These are phyloP conservation scores for Thalassophryne amazonica DNA, from an alignment of 2,797 vertebrate species.

Conservation along the genomic window DNA sequence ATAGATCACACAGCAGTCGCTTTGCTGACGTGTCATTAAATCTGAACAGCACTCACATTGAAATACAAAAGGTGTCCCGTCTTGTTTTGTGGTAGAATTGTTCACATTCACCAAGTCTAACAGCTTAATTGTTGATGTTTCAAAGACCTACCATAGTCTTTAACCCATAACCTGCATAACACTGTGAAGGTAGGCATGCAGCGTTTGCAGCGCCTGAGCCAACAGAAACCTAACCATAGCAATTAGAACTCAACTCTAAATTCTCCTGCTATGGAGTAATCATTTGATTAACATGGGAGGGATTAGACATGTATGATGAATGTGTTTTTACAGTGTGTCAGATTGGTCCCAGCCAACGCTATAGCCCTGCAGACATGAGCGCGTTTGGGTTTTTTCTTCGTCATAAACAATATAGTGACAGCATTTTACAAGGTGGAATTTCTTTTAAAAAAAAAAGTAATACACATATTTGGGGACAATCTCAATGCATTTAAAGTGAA, in stretches of 20 bases:
- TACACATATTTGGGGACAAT: not conserved
- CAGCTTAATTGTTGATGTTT: slow-evolving; percentile 67
- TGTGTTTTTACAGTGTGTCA: slow-evolving; percentile 64
- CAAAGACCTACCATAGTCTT: slow-evolving; percentile 51
- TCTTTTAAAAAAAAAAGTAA: slow-evolving; percentile 2
- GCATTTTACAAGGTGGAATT: slow-evolving; percentile 29
- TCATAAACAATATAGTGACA: slow-evolving; percentile 50
- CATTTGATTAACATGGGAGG: slow-evolving; percentile 72
- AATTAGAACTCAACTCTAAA: slow-evolving; percentile 70
- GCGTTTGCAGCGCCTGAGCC: slow-evolving; percentile 69
- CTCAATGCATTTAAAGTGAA: no score
- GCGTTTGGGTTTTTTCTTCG: slow-evolving; percentile 55
- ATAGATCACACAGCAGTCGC: slow-evolving; percentile 47
- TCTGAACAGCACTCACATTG: slow-evolving; percentile 12
- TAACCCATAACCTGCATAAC: slow-evolving; percentile 42
- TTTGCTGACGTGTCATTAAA: slow-evolving; percentile 54
- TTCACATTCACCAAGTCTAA: slow-evolving; percentile 37
- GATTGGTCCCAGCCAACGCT: slow-evolving; percentile 59
- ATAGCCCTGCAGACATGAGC: slow-evolving; percentile 30
- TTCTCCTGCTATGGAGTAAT: slow-evolving; percentile 72
- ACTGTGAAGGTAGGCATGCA: slow-evolving; percentile 61
- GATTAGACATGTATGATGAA: slow-evolving; percentile 72
- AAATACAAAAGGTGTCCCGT: slow-evolving; percentile 52
- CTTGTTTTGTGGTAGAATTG: slow-evolving; percentile 59
- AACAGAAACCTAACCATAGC: slow-evolving; percentile 74